Percentiles rank a stretch among this genome's conserved stretches.
Evolutionary conservation across 2,797 vertebrate genomes (phyloP).

Genomic region (Sebastes taczanowskii): DNA sequence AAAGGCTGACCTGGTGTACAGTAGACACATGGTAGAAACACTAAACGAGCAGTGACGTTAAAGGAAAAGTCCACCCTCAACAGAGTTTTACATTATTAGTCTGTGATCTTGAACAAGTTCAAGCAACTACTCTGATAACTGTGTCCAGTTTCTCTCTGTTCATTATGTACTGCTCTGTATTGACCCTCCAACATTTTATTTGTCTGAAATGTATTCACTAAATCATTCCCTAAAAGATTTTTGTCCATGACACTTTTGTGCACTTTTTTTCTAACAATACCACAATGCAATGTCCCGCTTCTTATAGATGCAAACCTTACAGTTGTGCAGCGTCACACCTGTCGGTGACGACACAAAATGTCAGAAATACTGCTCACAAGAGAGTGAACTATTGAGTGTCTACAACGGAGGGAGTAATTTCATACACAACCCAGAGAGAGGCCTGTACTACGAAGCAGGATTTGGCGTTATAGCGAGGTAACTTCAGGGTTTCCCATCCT

Average conservation of each 20-base stretch:
- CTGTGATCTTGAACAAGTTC: background rate
- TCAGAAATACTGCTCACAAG: background rate
- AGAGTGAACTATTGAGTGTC: background rate
- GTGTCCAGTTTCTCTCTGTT: background rate
- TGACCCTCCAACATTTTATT: background rate
- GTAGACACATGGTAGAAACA: background rate
- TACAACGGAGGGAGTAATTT: too few relatives aligned
- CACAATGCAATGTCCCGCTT: background rate
- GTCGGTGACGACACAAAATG: background rate
- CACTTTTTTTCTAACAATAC: background rate
- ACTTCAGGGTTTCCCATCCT: too few relatives aligned
- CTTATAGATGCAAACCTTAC: background rate
- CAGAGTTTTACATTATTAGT: background rate
- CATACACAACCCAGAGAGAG: too few relatives aligned
- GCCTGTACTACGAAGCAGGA: too few relatives aligned
- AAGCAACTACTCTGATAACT: background rate
- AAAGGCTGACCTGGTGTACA: constrained; percentile 1
- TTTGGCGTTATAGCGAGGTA: too few relatives aligned
- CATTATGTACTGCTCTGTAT: background rate
- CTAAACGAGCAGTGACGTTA: background rate
- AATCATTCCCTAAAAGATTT: background rate
- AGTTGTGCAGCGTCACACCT: background rate
- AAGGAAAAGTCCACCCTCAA: constrained; percentile 13
- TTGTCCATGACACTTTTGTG: too few relatives aligned
- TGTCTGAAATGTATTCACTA: background rate